Evolutionary conservation across 2,888 invertebrate species (phyloP).

Genomic region (Andrena trimmerana): DNA sequence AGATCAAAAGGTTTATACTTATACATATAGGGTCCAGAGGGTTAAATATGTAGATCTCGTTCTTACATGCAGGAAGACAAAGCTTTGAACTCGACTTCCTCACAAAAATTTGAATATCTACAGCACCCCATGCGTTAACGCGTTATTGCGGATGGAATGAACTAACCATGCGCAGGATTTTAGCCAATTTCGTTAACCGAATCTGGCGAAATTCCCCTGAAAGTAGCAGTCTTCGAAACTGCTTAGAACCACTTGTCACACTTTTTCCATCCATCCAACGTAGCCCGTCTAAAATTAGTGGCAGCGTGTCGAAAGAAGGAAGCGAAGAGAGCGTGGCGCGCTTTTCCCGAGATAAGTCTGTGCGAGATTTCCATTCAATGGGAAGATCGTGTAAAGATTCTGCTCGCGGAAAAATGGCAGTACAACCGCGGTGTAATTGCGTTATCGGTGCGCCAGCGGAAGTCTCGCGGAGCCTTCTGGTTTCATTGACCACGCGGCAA

Average conservation of each 20-base stretch:
- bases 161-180: no score
- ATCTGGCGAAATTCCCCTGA: no score
- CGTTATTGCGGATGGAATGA: no score
- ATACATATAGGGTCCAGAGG: no score
- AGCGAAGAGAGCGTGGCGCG: constrained; percentile 20
- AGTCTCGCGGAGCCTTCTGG: constrained; percentile 59
- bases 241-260: constrained; percentile 35
- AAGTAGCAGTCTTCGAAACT: no score
- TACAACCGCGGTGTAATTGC: constrained; percentile 58
- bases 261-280: constrained; percentile 16
- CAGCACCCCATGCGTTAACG: no score
- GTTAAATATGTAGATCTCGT: no score
- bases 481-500: constrained; percentile 49
- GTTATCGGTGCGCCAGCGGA: constrained; percentile 61
- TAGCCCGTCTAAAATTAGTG: constrained; percentile 26
- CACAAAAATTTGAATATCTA: no score
- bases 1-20: no score
- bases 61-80: no score
- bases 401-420: constrained; percentile 61
- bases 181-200: no score
- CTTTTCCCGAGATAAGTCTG: constrained; percentile 57
- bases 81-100: no score
- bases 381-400: constrained; percentile 72
- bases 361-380: constrained; percentile 71
- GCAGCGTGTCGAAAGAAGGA: constrained; percentile 10